Evolutionary conservation across 2,888 invertebrate genomes (phyloP).

Genomic region (Mermis nigrescens): DNA sequence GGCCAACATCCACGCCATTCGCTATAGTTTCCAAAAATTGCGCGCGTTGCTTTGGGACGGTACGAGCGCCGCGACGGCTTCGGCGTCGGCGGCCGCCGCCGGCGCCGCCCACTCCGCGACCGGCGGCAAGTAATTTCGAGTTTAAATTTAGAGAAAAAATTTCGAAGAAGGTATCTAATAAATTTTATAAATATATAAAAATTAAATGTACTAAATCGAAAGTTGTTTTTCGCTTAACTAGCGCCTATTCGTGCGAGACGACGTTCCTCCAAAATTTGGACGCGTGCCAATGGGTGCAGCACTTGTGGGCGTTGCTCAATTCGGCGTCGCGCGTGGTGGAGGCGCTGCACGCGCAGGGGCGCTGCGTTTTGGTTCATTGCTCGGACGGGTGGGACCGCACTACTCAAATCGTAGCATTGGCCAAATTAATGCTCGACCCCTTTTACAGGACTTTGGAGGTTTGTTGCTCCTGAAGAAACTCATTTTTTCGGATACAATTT

Average conservation of each 20-base stretch:
- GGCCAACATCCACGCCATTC: slow-evolving; percentile 86
- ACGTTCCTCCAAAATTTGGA: slow-evolving; percentile 77
- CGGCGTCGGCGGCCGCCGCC: neutral
- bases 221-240: too few species aligned
- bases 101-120: neutral
- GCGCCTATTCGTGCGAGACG: slow-evolving; percentile 15
- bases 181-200: too few species aligned
- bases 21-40: slow-evolving; percentile 72
- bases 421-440: slow-evolving; percentile 76
- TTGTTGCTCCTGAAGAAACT: slow-evolving; percentile 9
- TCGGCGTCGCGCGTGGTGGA: slow-evolving; percentile 58
- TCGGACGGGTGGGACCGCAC: slow-evolving; percentile 98
- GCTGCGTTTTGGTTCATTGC: slow-evolving; percentile 87
- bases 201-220: too few species aligned
- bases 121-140: neutral
- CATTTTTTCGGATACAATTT: too few species aligned
- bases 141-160: too few species aligned
- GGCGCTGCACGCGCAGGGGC: slow-evolving; percentile 50
- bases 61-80: neutral
- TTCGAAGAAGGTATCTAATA: too few species aligned
- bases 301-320: slow-evolving; percentile 62
- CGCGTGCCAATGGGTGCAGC: slow-evolving; percentile 71
- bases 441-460: slow-evolving; percentile 76
- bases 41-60: slow-evolving; percentile 39
- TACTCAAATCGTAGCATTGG: slow-evolving; percentile 80